Evolutionary conservation across 2,113 vertebrate species (phyloP).

Genomic region (Chrysochloris asiatica): DNA sequence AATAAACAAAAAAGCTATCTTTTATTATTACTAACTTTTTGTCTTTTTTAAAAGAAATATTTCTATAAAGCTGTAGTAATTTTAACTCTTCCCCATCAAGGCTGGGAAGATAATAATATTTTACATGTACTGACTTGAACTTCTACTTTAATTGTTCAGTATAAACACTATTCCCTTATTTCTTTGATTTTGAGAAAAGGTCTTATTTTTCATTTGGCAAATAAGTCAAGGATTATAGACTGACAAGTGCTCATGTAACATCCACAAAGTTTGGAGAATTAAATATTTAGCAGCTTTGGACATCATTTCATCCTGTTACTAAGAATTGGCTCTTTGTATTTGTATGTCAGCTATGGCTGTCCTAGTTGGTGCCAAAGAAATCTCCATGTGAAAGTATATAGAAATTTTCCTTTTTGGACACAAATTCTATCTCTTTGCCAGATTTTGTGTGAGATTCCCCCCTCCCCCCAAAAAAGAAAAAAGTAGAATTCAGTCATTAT

Average conservation of each 20-base stretch:
- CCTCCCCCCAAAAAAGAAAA: conserved; percentile 36
- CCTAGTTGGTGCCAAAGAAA: background rate
- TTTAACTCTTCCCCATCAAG: background rate
- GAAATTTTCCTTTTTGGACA: background rate
- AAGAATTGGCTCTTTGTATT: background rate
- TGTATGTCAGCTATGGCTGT: background rate
- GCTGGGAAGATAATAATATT: background rate
- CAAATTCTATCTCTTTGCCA: conserved; percentile 10
- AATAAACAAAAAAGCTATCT: background rate
- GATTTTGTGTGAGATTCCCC: background rate
- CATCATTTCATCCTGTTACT: background rate
- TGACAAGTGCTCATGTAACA: background rate
- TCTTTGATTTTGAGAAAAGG: background rate
- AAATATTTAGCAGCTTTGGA: background rate
- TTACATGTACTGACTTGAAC: background rate
- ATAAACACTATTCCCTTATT: background rate
- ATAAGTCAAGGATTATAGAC: background rate
- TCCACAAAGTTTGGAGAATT: background rate
- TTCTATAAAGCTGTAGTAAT: no score
- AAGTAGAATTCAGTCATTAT: background rate
- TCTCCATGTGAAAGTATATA: background rate
- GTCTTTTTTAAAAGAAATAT: conserved; percentile 25
- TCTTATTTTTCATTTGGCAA: background rate
- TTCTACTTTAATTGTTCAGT: background rate
- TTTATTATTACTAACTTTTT: background rate